Base-by-base conservation (phyloP, 2,888 invertebrate genomes). In the Bombyx huttoni region DNA sequence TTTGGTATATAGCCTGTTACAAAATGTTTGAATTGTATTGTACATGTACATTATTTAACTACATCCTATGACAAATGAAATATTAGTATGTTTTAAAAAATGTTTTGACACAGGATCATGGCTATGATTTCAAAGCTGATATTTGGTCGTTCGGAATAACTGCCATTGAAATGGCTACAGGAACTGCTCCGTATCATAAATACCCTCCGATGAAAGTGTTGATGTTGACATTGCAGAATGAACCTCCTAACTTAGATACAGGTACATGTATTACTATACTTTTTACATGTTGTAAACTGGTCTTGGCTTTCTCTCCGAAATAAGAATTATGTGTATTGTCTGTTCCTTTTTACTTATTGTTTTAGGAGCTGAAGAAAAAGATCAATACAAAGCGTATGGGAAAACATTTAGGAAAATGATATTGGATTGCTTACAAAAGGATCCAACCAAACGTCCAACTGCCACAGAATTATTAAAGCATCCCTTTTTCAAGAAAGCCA, bases 171-270 rank as follows among this genome's bases (percentile, higher is more conserved):
- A 94, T 99, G 94, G 99, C 98, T 0, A 97, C 98, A 1, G 98
- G 98, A 12, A 98, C 98, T 0, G 99, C 99, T 0, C 99, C 99
- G 0, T 99, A 99, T 78, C 98, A 99, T 78, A 98, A 98, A 79
- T 99, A 96, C 78, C 98, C 99, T 40, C 98, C 99, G 0, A 98
- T 99, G 98, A 99, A 99, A 89, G 96, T 99, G 51, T 89, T 99
- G 53, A 98, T 99, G 98, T 86, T 99, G 59, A 99, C 99, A 0
- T 88, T 99, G 55, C 98, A 99, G 84, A 99, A 99, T 72, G 99
- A 99, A 69, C 98, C 99, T 10, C 99, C 99, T 1, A 95, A 94
- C 48, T 89, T 99, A 64, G 99, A 99, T 70, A 97, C 98, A 51
- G 94, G 92, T 73, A 66, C 55, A 54, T 52, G 47, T 45, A 46